Evolutionary conservation across 23 tunicate species (phyloP).

Genomic region (Phallusia fumigata): DNA sequence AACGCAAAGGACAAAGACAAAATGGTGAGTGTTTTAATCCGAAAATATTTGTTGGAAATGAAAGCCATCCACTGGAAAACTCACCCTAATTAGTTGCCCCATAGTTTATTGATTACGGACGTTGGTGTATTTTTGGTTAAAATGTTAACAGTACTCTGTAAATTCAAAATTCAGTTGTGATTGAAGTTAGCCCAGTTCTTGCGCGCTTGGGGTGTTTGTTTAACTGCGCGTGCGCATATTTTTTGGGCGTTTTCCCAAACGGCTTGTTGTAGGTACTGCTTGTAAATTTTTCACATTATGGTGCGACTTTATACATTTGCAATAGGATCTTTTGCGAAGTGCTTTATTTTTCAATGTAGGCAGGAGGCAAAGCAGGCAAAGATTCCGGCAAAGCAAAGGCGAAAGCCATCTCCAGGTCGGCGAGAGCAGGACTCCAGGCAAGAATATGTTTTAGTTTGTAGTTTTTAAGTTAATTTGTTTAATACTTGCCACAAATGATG

Average conservation of each 20-base stretch:
- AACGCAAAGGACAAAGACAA: constrained; percentile 23
- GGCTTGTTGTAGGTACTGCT: not conserved
- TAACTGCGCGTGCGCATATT: constrained; percentile 45
- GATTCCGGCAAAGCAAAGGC: constrained; percentile 97
- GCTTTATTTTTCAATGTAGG: constrained; percentile 21
- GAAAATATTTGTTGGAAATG: constrained; percentile 27
- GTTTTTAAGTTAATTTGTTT: not conserved
- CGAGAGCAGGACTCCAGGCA: constrained; percentile 94
- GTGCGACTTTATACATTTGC: not conserved
- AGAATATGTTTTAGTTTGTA: not conserved
- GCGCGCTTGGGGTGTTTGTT: constrained; percentile 47
- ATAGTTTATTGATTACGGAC: constrained; percentile 11
- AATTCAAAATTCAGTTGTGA: constrained; percentile 16
- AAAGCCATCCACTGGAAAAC: constrained; percentile 59
- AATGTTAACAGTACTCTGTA: constrained; percentile 3
- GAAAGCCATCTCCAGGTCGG: constrained; percentile 85
- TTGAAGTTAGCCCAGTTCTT: not conserved
- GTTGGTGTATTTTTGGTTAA: constrained; percentile 36
- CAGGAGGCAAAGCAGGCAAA: constrained; percentile 97
- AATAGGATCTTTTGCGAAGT: not conserved
- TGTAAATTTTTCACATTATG: not conserved
- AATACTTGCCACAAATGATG: constrained; percentile 32
- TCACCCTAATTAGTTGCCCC: constrained; percentile 60
- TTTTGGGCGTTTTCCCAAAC: constrained; percentile 3
- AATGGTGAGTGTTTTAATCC: constrained; percentile 69